Percentiles rank a stretch among this genome's conserved stretches.
phyloP scores from a whole-genome alignment of 2,888 invertebrate species.

The Macaria notata region DNA sequence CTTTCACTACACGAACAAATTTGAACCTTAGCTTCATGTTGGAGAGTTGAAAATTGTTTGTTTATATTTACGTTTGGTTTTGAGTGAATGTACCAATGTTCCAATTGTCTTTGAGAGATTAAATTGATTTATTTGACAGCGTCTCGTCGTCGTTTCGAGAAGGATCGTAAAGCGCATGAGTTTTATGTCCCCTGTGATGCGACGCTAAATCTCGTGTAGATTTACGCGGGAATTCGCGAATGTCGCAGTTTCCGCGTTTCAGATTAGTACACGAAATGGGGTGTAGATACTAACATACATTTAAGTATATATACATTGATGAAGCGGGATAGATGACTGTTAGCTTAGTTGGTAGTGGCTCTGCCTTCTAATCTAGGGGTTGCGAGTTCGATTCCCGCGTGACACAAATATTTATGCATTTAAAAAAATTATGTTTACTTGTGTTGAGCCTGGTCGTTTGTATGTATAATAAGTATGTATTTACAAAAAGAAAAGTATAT shows the following conservation, averaged over 20 bases:
- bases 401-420: no score
- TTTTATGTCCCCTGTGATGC: conserved; percentile 59
- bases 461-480: no score
- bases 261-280: conserved; percentile 10
- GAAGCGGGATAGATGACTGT: no score
- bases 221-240: conserved; percentile 48
- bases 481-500: no score
- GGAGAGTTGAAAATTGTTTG: background rate
- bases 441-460: no score
- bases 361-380: no score
- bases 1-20: conserved; percentile 25
- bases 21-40: conserved; percentile 18
- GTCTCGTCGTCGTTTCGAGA: conserved; percentile 64
- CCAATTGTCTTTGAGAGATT: conserved; percentile 74
- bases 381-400: no score
- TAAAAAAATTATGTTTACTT: no score
- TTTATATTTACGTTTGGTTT: conserved; percentile 15
- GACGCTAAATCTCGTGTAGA: conserved; percentile 59
- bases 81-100: conserved; percentile 49
- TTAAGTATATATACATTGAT: no score
- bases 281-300: no score
- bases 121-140: conserved; percentile 74
- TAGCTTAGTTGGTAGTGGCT: no score
- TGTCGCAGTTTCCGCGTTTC: conserved; percentile 48
- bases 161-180: conserved; percentile 62